phyloP scores from a whole-genome alignment of 2,113 vertebrate genomes.

The Kryptolebias marmoratus region DNA sequence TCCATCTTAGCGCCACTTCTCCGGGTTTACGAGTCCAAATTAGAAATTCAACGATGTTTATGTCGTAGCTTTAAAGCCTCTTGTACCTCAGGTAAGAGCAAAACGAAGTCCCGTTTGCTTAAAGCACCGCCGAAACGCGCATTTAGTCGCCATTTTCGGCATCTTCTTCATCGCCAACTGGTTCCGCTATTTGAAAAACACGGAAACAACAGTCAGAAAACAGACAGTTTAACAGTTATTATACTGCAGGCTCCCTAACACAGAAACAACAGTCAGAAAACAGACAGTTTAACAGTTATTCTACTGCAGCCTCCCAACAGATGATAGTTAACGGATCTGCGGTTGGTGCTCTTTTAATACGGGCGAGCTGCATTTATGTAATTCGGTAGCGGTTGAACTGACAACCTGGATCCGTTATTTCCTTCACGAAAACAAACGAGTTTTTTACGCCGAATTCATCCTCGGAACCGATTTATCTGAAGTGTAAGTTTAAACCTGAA shows the following conservation, averaged over 20 bases:
- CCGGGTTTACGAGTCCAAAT: not conserved
- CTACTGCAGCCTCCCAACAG: not conserved
- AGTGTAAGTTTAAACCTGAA: not conserved
- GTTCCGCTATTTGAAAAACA: slow-evolving; percentile 9
- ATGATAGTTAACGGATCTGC: not conserved
- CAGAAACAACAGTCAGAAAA: not conserved
- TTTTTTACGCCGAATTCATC: not conserved
- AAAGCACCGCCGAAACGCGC: not conserved
- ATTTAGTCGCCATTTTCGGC: not conserved
- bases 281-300: not conserved
- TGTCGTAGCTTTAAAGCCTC: slow-evolving; percentile 29
- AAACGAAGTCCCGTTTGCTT: accelerated
- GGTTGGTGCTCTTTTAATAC: too few species aligned
- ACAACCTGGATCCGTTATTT: too few species aligned
- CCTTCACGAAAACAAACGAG: not conserved
- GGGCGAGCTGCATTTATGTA: too few species aligned
- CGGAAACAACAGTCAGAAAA: not conserved
- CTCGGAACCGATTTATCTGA: too few species aligned
- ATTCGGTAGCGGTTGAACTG: too few species aligned
- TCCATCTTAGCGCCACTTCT: not conserved
- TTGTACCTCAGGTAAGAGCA: slow-evolving; percentile 40
- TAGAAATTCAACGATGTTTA: not conserved
- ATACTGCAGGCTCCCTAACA: not conserved
- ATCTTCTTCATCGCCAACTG: not conserved
- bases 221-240: not conserved